A percentile compares a stretch with the other conserved stretches of the same genome.
phyloP scores from a whole-genome alignment of 1,140 invertebrate genomes.

The Caligus rogercresseyi region DNA sequence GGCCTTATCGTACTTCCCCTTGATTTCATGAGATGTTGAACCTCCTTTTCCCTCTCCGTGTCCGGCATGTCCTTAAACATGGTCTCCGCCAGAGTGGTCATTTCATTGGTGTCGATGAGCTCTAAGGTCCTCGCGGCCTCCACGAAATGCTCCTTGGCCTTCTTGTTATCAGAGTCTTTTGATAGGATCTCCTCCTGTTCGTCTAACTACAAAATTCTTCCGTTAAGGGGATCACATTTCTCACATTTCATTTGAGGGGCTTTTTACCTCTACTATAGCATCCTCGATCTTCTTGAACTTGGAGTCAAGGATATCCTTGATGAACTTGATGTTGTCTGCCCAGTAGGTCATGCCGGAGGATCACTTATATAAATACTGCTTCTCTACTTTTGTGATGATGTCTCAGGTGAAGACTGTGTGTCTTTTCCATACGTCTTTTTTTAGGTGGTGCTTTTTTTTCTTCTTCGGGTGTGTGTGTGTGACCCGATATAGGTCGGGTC shows the following conservation, averaged over 20 bases:
- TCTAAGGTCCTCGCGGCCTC: conserved; percentile 13
- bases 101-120: conserved; percentile 4
- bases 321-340: conserved; percentile 18
- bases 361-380: background rate
- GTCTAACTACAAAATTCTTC: background rate
- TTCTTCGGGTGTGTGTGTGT: background rate
- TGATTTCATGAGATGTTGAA: background rate
- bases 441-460: background rate
- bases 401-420: background rate
- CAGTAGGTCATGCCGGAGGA: conserved; percentile 13
- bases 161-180: conserved; percentile 9
- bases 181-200: background rate
- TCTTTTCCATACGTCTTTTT: background rate
- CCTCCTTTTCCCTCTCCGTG: conserved; percentile 1
- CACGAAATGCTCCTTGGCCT: background rate
- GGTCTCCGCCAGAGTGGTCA: conserved; percentile 6
- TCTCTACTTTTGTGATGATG: background rate
- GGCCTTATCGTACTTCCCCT: background rate
- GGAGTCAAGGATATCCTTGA: conserved; percentile 17
- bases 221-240: no score
- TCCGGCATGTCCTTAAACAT: conserved; percentile 18
- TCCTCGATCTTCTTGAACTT: conserved; percentile 18
- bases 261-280: conserved; percentile 13
- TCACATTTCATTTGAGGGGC: no score
- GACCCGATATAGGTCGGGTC: no score